phyloP scores from a whole-genome alignment of 2,888 invertebrate genomes.

The Automeris io region DNA sequence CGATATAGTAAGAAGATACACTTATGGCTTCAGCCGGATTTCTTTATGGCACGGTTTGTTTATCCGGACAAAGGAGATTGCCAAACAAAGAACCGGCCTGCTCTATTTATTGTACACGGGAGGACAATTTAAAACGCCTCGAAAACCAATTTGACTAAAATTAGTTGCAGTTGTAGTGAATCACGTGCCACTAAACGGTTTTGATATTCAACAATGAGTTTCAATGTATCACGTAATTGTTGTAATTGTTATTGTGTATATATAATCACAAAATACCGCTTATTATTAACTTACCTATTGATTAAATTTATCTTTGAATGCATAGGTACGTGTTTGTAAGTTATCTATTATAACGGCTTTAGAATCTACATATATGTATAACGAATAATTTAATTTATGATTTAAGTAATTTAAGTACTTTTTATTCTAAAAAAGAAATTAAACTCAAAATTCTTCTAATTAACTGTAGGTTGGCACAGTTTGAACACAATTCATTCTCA shows the following conservation, averaged over 20 bases:
- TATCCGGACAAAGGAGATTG: constrained; percentile 30
- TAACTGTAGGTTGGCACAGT: neutral
- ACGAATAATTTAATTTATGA: too few relatives aligned
- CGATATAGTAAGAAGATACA: neutral
- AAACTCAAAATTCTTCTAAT: constrained; percentile 16
- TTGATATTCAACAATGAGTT: too few relatives aligned
- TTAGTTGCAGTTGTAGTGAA: neutral
- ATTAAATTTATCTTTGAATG: too few relatives aligned
- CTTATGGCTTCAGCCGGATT: constrained; percentile 18
- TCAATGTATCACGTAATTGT: too few relatives aligned
- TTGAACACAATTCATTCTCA: constrained; percentile 2
- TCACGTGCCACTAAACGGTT: too few relatives aligned
- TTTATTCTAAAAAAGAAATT: constrained; percentile 23
- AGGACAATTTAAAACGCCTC: constrained; percentile 33
- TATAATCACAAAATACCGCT: too few relatives aligned
- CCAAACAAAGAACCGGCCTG: constrained; percentile 33
- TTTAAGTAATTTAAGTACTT: too few relatives aligned
- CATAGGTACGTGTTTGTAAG: too few relatives aligned
- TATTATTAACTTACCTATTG: too few relatives aligned
- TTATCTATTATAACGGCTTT: too few relatives aligned
- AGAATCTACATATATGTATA: too few relatives aligned
- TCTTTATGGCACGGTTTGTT: constrained; percentile 10
- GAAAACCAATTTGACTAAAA: constrained; percentile 33
- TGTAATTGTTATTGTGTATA: too few relatives aligned
- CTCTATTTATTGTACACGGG: constrained; percentile 31